Conservation (phyloP, 2,113 vertebrate genomes). For the Dendropsophus ebraccatus region DNA sequence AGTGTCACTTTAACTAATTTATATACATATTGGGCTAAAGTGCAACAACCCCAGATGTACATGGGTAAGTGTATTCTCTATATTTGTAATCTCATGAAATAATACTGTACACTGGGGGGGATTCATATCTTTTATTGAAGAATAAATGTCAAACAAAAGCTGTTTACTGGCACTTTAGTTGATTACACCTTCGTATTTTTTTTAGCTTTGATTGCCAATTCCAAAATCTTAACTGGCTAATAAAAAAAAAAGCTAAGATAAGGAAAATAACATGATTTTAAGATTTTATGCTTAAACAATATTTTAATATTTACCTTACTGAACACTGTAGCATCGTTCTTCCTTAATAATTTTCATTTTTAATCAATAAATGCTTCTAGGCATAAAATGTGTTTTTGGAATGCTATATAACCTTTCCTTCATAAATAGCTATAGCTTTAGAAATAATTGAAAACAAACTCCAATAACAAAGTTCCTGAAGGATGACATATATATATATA, state of each 20-base stretch:
- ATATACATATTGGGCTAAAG: no score
- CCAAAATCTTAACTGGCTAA: neutral
- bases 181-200: neutral
- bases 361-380: neutral
- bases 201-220: neutral
- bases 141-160: neutral
- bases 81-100: neutral
- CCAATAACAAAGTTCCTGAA: slow-evolving; percentile 1
- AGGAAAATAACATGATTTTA: neutral
- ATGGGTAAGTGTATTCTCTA: no score
- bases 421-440: neutral
- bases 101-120: no score
- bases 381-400: neutral
- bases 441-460: slow-evolving; percentile 4
- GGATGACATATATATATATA: neutral
- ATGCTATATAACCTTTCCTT: neutral
- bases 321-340: neutral
- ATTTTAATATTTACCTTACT: neutral
- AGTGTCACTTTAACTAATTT: no score
- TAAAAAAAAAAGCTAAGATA: neutral
- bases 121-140: neutral
- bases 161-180: neutral
- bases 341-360: neutral
- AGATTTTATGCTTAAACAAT: neutral
- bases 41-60: no score